Conservation (phyloP, 1,140 invertebrate species). For the Calosoma granatense region DNA sequence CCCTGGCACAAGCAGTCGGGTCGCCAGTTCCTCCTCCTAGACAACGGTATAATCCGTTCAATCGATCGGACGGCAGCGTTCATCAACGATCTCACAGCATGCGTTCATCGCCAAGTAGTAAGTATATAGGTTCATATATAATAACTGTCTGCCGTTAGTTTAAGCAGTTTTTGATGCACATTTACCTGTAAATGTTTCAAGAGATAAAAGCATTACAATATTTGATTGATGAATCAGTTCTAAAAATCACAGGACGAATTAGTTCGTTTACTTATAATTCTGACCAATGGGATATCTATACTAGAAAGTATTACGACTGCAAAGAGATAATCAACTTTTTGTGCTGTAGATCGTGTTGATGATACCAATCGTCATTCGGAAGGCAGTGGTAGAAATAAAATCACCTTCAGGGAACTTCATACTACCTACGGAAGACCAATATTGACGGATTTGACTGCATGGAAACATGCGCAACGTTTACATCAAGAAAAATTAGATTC, state of each 20-base stretch:
- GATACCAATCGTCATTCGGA: conserved; percentile 16
- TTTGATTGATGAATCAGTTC: no score
- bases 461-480: conserved; percentile 40
- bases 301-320: no score
- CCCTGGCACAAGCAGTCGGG: conserved; percentile 22
- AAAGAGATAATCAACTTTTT: no score
- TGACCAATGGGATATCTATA: no score
- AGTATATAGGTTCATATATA: no score
- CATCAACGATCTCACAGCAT: conserved; percentile 45
- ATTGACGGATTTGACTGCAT: conserved; percentile 54
- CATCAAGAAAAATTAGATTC: conserved; percentile 16
- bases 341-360: conserved; percentile 25
- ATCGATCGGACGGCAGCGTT: conserved; percentile 40
- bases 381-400: conserved; percentile 36
- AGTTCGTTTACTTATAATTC: no score
- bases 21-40: conserved; percentile 53
- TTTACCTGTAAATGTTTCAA: no score
- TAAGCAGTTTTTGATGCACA: no score
- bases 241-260: no score
- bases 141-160: no score
- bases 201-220: no score
- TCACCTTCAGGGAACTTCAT: conserved; percentile 60
- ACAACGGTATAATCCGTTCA: conserved; percentile 59
- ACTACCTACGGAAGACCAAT: conserved; percentile 56
- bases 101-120: conserved; percentile 40